A percentile compares a stretch with the other conserved stretches of the same genome.
Evolutionary conservation across 2,113 vertebrate species (phyloP).

Genomic region (Mus spicilegus): DNA sequence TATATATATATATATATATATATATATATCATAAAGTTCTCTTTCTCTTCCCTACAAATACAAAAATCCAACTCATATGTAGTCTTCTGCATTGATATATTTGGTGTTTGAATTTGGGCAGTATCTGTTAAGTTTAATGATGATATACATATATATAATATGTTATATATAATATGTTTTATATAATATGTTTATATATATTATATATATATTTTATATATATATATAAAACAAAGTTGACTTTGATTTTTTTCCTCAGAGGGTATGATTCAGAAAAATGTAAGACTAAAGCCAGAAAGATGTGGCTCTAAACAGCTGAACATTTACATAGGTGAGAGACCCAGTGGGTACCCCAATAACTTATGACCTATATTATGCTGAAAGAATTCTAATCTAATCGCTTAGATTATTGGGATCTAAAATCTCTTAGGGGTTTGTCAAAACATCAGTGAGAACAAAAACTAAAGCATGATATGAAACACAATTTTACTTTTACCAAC

Average conservation of each 20-base stretch:
- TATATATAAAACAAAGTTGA: neutral
- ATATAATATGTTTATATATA: neutral
- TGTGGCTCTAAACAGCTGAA: neutral
- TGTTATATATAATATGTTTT: neutral
- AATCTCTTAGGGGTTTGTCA: neutral
- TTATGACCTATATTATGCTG: neutral
- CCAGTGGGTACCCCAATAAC: neutral
- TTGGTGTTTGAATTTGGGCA: neutral
- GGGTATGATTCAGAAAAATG: neutral
- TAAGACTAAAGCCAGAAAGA: neutral
- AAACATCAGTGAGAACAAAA: neutral
- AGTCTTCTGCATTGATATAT: neutral
- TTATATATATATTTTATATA: neutral
- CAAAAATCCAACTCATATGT: neutral
- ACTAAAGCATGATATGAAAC: neutral
- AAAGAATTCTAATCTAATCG: neutral
- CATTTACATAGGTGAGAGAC: accelerated
- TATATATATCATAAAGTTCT: neutral
- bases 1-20: too few species aligned
- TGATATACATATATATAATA: neutral
- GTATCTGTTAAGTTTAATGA: neutral
- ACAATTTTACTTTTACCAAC: neutral
- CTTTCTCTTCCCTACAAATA: neutral
- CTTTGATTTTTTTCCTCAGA: neutral
- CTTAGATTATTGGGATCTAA: neutral